A percentile compares a stretch with the other conserved stretches of the same genome.
These are phyloP conservation scores for Anthophora plumipes DNA, from an alignment of 2,888 invertebrate genomes.

Conservation along the genomic window DNA sequence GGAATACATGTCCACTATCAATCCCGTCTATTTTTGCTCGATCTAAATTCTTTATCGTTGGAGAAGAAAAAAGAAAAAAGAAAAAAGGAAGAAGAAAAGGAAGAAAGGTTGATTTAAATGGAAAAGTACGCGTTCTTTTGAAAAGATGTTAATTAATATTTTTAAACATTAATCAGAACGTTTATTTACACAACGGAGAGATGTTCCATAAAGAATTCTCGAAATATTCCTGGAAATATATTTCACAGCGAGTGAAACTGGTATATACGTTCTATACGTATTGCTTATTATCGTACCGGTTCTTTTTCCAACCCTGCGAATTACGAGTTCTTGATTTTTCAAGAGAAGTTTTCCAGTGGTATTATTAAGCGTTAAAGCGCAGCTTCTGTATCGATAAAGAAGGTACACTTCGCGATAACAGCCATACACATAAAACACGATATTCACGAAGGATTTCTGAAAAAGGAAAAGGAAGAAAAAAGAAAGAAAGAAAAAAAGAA, in stretches of 20 bases:
- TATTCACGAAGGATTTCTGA: conserved; percentile 41
- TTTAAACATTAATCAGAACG: too few relatives aligned
- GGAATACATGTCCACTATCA: neutral
- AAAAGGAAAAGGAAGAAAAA: neutral
- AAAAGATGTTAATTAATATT: too few relatives aligned
- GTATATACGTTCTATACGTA: neutral
- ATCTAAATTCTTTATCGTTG: neutral
- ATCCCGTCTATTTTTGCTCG: neutral
- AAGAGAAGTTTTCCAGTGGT: conserved; percentile 34
- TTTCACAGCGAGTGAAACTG: conserved; percentile 1
- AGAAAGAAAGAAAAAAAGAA: too few relatives aligned
- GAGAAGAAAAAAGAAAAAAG: too few relatives aligned
- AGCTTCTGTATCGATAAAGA: conserved; percentile 41
- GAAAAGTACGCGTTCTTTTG: neutral
- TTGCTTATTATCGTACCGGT: conserved; percentile 10
- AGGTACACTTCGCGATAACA: conserved; percentile 38
- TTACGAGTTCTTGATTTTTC: conserved; percentile 38
- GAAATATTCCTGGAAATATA: conserved; percentile 6
- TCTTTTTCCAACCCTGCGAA: conserved; percentile 18
- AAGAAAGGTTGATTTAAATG: neutral
- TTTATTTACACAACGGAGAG: neutral
- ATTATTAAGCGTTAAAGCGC: conserved; percentile 45
- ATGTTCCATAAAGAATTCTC: neutral
- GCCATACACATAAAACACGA: conserved; percentile 32
- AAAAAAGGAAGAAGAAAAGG: too few relatives aligned